These are phyloP conservation scores for Coptotermes formosanus DNA, from an alignment of 1,140 invertebrate species.

Conservation along the genomic window DNA sequence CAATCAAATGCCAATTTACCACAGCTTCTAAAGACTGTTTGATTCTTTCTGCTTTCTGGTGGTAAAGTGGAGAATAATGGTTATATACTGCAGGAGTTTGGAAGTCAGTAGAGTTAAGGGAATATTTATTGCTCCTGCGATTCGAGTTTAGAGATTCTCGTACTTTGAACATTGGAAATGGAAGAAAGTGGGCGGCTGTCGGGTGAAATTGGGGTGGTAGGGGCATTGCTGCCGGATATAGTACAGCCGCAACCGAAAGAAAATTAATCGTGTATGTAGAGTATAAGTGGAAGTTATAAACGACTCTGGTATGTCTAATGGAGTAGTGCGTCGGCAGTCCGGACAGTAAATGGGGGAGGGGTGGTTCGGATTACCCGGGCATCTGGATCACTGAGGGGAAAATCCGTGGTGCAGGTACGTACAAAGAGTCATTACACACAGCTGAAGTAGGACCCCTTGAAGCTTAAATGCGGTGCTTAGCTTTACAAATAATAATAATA, in stretches of 20 bases:
- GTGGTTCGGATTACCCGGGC: too few relatives aligned
- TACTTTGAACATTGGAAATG: slow-evolving; percentile 8
- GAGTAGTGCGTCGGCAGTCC: too few relatives aligned
- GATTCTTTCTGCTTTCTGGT: slow-evolving; percentile 5
- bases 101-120: background rate
- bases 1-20: slow-evolving; percentile 13
- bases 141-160: slow-evolving; percentile 7
- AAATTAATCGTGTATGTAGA: too few relatives aligned
- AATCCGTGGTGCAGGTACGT: too few relatives aligned
- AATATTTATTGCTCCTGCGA: slow-evolving; percentile 4
- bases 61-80: slow-evolving; percentile 9
- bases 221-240: background rate
- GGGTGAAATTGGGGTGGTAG: background rate
- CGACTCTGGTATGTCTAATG: too few relatives aligned
- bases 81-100: slow-evolving; percentile 14
- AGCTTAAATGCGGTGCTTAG: too few relatives aligned
- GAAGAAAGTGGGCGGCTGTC: slow-evolving; percentile 1
- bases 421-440: too few relatives aligned
- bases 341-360: too few relatives aligned
- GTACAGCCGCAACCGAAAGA: background rate
- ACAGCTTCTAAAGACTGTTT: background rate
- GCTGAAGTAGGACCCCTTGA: too few relatives aligned
- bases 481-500: too few relatives aligned
- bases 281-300: too few relatives aligned
- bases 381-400: too few relatives aligned